Conservation (phyloP, 2,888 invertebrate species). For the Parochlus steinenii region DNA sequence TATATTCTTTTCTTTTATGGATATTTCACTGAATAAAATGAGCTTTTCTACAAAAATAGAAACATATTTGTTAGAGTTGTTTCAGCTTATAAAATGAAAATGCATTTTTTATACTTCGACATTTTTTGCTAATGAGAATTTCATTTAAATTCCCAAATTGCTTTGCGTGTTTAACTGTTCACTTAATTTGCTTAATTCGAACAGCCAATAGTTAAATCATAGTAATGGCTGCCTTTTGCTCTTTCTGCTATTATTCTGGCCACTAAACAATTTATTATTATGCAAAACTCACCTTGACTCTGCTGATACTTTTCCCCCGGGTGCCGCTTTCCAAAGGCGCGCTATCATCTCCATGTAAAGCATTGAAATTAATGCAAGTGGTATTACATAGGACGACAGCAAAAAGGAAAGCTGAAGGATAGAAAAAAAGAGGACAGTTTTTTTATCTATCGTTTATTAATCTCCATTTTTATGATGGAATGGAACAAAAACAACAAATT, state of each 20-base stretch:
- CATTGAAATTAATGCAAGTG: slow-evolving; percentile 68
- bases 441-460: too few species aligned
- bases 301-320: slow-evolving; percentile 63
- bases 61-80: too few species aligned
- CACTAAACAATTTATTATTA: neutral
- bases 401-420: slow-evolving; percentile 60
- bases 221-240: too few species aligned
- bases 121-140: neutral
- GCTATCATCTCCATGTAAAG: slow-evolving; percentile 82
- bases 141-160: neutral
- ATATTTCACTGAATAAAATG: too few species aligned
- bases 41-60: too few species aligned
- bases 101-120: too few species aligned
- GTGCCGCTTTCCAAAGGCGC: slow-evolving; percentile 63
- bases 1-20: too few species aligned
- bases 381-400: slow-evolving; percentile 73
- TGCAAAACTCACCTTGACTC: slow-evolving; percentile 37
- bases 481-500: too few species aligned
- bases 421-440: neutral
- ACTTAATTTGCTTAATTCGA: too few species aligned
- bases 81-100: too few species aligned
- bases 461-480: too few species aligned
- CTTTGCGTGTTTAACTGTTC: neutral
- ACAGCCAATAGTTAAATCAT: too few species aligned
- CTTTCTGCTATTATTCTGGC: neutral